Evolutionary conservation across 2,888 invertebrate genomes (phyloP), one percentile per base, ranked within the genome.

Genomic region (Melipona beecheii): DNA sequence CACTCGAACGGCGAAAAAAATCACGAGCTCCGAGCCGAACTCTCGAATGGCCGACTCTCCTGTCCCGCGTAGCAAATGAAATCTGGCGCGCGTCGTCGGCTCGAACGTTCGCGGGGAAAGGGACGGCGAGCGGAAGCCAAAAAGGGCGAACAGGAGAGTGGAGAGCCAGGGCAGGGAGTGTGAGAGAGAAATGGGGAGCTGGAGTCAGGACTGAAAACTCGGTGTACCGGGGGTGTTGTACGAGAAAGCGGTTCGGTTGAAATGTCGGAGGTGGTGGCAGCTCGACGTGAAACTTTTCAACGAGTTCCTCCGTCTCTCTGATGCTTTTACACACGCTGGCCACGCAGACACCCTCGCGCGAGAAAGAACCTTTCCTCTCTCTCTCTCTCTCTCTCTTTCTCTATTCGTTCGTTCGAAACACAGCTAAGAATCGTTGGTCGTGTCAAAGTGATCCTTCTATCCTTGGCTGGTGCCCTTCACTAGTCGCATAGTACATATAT

Each of bases 261-360:
- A 86, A 90, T 70, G 86, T 86, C 79, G 85, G 68, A 52, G 76
- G 36, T 54, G 79, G 72, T 75, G 79, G 71, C 70, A 75, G 83
- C 70, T 65, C 71, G 62, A 76, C 75, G 78, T 69, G 74, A 88
- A 89, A 89, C 89, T 89, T 89, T 88, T 90, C 90, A 88, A 89
- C 90, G 87, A 84, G 90, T 89, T 89, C 72, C 81, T 24, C 80
- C 73, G 78, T 70, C 69, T 75, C 78, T 75, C 27, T 54, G 70
- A 81, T 81, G 88, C 78, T 76, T 84, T 71, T 74, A 68, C 81
- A 76, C 68, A 36, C 19, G 24, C 54, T n/a, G 6, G 65, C 31
- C 52, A 27, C 74, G 60, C 70, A 72, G 69, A 82, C 69, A 52
- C 64, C 27, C 56, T 24, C 50, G 56, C 2, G 13, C 56, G 11